Evolutionary conservation across 2,113 vertebrate species (phyloP), one percentile per base, ranked within the genome.

Genomic region (Cisticola juncidis): DNA sequence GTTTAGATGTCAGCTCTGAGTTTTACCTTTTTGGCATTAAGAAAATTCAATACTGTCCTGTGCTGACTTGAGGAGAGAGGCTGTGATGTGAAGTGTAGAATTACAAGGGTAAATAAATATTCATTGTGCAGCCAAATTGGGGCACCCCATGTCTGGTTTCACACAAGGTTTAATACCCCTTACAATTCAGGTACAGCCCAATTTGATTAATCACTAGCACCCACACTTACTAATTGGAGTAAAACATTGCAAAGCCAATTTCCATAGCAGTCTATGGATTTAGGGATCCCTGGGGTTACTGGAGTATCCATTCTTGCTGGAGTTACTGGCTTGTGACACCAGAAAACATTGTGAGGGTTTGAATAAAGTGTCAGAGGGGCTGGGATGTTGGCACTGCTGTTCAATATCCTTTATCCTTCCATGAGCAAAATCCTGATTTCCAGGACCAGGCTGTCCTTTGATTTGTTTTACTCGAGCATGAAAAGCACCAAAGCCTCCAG

Each of bases 21-120:
- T 36, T 88, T 88, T 13, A 17, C 31, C 28, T 74, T 66, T 51
- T 28, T 56, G 40, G 10, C 5, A 2, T 64, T 36, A 54, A 7
- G 12, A 60, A 73, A 60, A 50, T 36, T 56, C 2, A 0, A 0
- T 0, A 7, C 23, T 44, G 33, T 17, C 38, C 73, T 6, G 1
- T 88, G 79, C 69, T 2, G 3, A 19, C 40, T 3, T 2, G 1
- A 69, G 57, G 23, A 64, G 44, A 68, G 58, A 48, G 38, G 9
- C 29, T 58, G 20, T 33, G 48, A 31, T 42, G 62, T 48, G 26
- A 76, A 48, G 9, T 56, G 18, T 25, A 36, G 53, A 50, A 50
- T 64, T 57, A 18, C 21, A 53, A 35, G 15, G 24, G 14, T 66
- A 83, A 60, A 82, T 50, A 50, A 44, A 66, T 44, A 48, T 19